Percentiles rank a stretch among this genome's conserved stretches.
phyloP scores from a whole-genome alignment of 2,888 invertebrate genomes.

The Lasioglossum zephyrum region DNA sequence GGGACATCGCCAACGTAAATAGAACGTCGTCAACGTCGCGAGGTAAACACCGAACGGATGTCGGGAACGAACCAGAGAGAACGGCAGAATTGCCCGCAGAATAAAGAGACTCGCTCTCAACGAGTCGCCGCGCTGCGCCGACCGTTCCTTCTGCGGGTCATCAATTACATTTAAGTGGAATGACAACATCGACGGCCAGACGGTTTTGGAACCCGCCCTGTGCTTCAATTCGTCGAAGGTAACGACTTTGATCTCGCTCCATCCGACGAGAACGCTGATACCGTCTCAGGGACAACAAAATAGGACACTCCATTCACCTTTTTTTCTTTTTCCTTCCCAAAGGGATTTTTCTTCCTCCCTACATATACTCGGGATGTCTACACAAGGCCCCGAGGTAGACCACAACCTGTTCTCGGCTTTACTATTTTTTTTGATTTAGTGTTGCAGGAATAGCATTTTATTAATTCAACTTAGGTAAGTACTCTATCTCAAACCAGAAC shows the following conservation, averaged over 20 bases:
- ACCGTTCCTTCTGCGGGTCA: not conserved
- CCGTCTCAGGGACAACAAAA: not conserved
- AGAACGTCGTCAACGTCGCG: slow-evolving; percentile 37
- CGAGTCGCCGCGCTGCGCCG: not conserved
- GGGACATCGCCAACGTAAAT: slow-evolving; percentile 44
- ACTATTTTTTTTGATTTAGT: too few relatives aligned
- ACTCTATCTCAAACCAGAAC: too few relatives aligned
- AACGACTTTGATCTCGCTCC: not conserved
- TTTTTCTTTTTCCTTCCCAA: too few relatives aligned
- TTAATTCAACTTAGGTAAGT: too few relatives aligned
- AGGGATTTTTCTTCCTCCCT: too few relatives aligned
- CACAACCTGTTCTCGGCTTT: too few relatives aligned
- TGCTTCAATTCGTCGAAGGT: not conserved
- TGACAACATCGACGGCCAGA: not conserved
- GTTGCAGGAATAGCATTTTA: too few relatives aligned
- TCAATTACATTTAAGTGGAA: not conserved
- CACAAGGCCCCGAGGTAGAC: too few relatives aligned
- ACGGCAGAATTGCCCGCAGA: slow-evolving; percentile 14
- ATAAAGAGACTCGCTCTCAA: not conserved
- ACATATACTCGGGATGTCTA: too few relatives aligned
- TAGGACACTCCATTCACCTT: not conserved
- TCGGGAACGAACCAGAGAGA: not conserved
- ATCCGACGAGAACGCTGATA: not conserved
- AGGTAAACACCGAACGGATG: slow-evolving; percentile 43
- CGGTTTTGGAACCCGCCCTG: not conserved